Percentiles rank a stretch among this genome's conserved stretches.
phyloP scores from a whole-genome alignment of 2,888 invertebrate genomes.

The Odontomyia ornata region DNA sequence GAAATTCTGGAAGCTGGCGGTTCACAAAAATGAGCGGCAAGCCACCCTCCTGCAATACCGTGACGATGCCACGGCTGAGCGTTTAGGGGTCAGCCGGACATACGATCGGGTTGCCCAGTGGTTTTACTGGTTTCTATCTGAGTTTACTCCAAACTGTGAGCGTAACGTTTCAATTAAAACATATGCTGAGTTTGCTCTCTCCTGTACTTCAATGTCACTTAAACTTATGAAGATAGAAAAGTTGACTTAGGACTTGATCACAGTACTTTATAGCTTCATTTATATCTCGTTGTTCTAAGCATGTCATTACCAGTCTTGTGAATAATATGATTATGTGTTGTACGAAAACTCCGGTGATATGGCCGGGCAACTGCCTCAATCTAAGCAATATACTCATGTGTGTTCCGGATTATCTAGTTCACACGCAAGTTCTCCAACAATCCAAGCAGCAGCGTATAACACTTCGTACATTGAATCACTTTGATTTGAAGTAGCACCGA shows the following conservation, averaged over 20 bases:
- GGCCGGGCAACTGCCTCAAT: constrained; percentile 82
- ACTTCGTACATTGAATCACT: too few species aligned
- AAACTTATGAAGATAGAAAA: constrained; percentile 89
- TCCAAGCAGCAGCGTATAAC: too few species aligned
- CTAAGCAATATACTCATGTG: constrained; percentile 81
- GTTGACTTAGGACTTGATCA: constrained; percentile 75
- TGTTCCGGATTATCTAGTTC: constrained; percentile 74
- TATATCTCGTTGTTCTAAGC: constrained; percentile 70
- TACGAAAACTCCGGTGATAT: constrained; percentile 95
- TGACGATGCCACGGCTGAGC: too few species aligned
- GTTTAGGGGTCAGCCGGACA: too few species aligned
- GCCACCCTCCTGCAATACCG: too few species aligned
- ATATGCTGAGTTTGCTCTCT: constrained; percentile 87
- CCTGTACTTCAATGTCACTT: constrained; percentile 97
- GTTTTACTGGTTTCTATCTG: constrained; percentile 57
- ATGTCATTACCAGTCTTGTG: constrained; percentile 72
- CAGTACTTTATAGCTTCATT: constrained; percentile 69
- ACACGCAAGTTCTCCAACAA: too few species aligned
- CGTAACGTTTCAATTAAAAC: constrained; percentile 62
- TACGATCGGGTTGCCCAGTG: too few species aligned
- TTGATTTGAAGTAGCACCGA: too few species aligned
- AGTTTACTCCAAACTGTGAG: too few species aligned
- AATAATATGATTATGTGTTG: too few species aligned
- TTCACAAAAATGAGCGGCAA: too few species aligned
- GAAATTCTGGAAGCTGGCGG: too few species aligned